Base-by-base conservation (phyloP, 2,797 vertebrate species). In the Lacerta agilis region DNA sequence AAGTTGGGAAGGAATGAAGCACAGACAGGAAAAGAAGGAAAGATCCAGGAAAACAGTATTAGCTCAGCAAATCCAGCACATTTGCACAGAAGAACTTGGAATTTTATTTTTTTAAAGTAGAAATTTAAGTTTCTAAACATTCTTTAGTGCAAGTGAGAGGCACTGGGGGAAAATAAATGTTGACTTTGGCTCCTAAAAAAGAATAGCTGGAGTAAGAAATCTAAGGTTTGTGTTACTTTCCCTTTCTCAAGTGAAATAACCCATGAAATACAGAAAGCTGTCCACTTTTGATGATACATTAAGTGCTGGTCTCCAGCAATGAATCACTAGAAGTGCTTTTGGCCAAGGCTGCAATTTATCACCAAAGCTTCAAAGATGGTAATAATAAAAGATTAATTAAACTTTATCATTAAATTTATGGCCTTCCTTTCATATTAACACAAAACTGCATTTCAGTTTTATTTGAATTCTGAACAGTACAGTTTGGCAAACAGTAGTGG, bases 31-130 rank as follows among this genome's bases (percentile, higher is more conserved):
- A 97, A 97, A 97, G 94, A 97, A 97, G 96, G 97, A 97, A 97
- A 97, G 95, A 98, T 97, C 96, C 97, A 96, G 97, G 97, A 98
- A 98, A 97, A 98, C 95, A 98, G 95, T 94, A 97, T 98, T 98
- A 98, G 98, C 97, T 96, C 94, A 94, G 96, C 95, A 97, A 95
- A 97, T 95, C 89, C 93, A 95, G 96, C 94, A 97, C 96, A 95
- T 94, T 96, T 89, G 94, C 96, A 97, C 96, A 97, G 95, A 96
- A 96, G 67, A 97, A 96, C 92, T 96, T 93, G 92, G 96, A 88
- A 71, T 96, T 79, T 77, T 17, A 72, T 43, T 75, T 77, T 45
- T 20, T 72, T 45, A 64, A 66, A 66, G 94, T 87, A 95, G 93
- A 97, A 96, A 96, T 95, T 96, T 95, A 95, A 97, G 95, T 96